Percentiles rank a stretch among this genome's conserved stretches.
Conservation (phyloP, 1,140 invertebrate genomes). For the Caerostris extrusa region DNA sequence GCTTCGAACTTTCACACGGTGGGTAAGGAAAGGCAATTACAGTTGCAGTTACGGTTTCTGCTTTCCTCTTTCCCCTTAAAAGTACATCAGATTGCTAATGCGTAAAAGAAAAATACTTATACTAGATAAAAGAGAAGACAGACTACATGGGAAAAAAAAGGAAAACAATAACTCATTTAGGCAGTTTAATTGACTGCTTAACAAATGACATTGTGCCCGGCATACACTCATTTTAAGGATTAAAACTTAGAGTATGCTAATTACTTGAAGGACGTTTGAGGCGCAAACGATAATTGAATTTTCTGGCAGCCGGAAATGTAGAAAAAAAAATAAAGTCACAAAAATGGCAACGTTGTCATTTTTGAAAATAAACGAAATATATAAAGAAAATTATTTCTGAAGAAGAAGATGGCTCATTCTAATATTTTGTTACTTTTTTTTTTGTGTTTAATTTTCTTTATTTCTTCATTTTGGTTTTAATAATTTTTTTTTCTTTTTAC, state of each 20-base stretch:
- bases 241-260: conserved; percentile 63
- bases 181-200: conserved; percentile 72
- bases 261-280: conserved; percentile 63
- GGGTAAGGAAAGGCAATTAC: conserved; percentile 11
- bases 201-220: conserved; percentile 57
- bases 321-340: conserved; percentile 31
- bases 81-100: not conserved
- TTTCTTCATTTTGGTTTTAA: not conserved
- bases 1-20: not conserved
- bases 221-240: conserved; percentile 43
- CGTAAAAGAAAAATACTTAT: not conserved
- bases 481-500: not conserved
- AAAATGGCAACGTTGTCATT: conserved; percentile 51
- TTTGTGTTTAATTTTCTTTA: not conserved
- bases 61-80: not conserved
- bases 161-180: conserved; percentile 70
- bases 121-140: not conserved
- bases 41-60: not conserved
- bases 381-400: conserved; percentile 52
- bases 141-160: not conserved
- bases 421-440: not conserved
- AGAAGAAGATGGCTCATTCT: not conserved
- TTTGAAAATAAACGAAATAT: conserved; percentile 64
- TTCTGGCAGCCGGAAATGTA: not conserved
- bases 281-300: conserved; percentile 74